A percentile compares a stretch with the other conserved stretches of the same genome.
phyloP scores from a whole-genome alignment of 2,797 vertebrate species.

The Tokudaia muenninki region DNA sequence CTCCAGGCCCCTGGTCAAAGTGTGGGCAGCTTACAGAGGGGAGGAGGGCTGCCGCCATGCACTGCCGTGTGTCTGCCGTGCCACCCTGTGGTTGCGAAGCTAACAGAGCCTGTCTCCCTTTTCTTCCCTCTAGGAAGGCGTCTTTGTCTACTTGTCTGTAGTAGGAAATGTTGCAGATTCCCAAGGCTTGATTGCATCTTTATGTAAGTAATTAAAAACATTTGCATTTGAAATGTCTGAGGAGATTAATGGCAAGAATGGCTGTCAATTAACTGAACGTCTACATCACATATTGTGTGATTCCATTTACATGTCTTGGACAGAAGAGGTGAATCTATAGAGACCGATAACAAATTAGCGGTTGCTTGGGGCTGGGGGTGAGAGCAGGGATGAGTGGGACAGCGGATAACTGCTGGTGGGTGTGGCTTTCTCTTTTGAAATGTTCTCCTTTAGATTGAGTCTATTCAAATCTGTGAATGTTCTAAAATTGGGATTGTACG shows the following conservation, averaged over 20 bases:
- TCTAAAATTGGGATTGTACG: neutral
- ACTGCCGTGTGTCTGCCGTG: accelerated
- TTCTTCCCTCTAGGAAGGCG: constrained; percentile 89
- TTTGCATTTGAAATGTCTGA: constrained; percentile 55
- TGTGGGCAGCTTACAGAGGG: neutral
- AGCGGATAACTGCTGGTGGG: neutral
- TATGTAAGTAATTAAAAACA: constrained; percentile 89
- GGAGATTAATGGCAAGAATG: constrained; percentile 7
- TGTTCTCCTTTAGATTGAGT: neutral
- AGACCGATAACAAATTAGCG: neutral
- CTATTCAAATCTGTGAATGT: constrained; percentile 35
- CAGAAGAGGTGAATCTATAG: neutral
- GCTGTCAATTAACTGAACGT: neutral
- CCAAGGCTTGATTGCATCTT: constrained; percentile 89
- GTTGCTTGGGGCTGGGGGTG: neutral
- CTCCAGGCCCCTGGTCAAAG: neutral
- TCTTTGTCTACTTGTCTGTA: constrained; percentile 92
- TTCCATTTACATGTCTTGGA: constrained; percentile 18
- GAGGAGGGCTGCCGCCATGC: accelerated
- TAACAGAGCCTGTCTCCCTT: constrained; percentile 42
- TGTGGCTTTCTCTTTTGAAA: neutral
- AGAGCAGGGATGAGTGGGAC: too few species aligned
- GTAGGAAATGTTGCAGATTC: constrained; percentile 89
- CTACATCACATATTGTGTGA: neutral
- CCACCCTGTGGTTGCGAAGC: constrained; percentile 11